phyloP scores from a whole-genome alignment of 37 sponge, comb jelly and placozoan species.

The Corticium candelabrum region DNA sequence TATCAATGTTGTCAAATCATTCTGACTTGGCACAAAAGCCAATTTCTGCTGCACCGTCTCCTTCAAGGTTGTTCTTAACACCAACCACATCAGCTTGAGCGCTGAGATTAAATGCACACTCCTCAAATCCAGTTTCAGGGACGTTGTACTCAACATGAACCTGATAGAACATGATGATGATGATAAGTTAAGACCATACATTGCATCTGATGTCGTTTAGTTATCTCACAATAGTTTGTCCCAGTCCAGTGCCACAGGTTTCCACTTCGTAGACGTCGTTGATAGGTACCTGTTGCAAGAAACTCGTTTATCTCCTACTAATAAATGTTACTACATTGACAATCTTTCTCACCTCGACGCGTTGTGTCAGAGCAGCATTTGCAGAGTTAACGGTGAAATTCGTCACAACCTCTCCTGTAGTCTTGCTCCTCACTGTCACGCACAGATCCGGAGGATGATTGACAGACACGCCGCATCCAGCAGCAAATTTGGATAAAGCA shows the following conservation, averaged over 20 bases:
- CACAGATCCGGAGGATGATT: too few relatives aligned
- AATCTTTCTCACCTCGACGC: too few relatives aligned
- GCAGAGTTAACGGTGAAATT: too few relatives aligned
- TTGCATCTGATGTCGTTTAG: not conserved
- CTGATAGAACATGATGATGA: too few relatives aligned
- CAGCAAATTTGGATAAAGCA: not conserved
- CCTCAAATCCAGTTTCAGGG: not conserved
- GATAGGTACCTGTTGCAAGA: not conserved
- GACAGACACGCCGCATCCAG: too few relatives aligned
- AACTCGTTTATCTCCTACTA: not conserved
- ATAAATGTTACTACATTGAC: too few relatives aligned
- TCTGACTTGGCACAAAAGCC: not conserved
- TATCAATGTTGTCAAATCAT: not conserved
- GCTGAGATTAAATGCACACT: not conserved
- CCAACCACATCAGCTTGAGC: not conserved
- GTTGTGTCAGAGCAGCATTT: too few relatives aligned
- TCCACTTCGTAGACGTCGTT: not conserved
- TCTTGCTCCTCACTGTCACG: too few relatives aligned
- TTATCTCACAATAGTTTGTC: not conserved
- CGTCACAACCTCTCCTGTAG: too few relatives aligned
- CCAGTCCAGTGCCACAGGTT: not conserved
- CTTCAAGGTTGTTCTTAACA: not conserved
- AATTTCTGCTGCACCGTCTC: too few relatives aligned
- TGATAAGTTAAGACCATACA: too few relatives aligned
- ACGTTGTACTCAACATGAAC: not conserved